These are phyloP conservation scores for Drosophila demipolita DNA, from an alignment of 2,888 invertebrate species.

Conservation along the genomic window DNA sequence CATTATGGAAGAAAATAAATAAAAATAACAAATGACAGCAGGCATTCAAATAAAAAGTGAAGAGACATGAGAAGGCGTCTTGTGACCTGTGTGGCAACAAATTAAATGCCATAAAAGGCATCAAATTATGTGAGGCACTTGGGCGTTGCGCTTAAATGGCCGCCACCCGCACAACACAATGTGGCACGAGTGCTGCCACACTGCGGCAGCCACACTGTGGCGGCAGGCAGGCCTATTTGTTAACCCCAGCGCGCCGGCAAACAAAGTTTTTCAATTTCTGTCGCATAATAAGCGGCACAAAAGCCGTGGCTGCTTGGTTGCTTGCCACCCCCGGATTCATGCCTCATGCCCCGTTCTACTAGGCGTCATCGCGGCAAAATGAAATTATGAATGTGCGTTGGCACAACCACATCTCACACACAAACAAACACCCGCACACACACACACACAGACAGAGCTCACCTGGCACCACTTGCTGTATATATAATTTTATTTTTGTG, in stretches of 20 bases:
- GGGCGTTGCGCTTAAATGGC: constrained; percentile 68
- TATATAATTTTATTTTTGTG: constrained; percentile 11
- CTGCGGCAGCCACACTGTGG: constrained; percentile 24
- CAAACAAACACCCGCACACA: constrained; percentile 8
- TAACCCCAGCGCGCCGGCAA: constrained; percentile 79
- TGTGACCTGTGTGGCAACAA: constrained; percentile 64
- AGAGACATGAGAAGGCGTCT: constrained; percentile 47
- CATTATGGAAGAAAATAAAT: constrained; percentile 47
- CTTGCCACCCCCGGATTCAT: not conserved
- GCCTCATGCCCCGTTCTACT: constrained; percentile 1
- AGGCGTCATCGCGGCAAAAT: constrained; percentile 68
- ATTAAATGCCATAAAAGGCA: constrained; percentile 80
- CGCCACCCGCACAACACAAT: constrained; percentile 14
- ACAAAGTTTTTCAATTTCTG: constrained; percentile 83
- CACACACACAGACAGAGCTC: constrained; percentile 36
- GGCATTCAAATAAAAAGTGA: constrained; percentile 35
- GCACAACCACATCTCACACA: constrained; percentile 77
- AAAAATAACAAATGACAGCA: constrained; percentile 34
- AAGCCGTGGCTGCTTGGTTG: constrained; percentile 40
- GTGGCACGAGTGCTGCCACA: constrained; percentile 8
- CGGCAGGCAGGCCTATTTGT: constrained; percentile 67
- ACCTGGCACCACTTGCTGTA: constrained; percentile 65
- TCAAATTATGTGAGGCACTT: constrained; percentile 80
- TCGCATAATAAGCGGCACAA: constrained; percentile 79
- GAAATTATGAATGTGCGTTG: constrained; percentile 80